These are phyloP conservation scores for Melitaea cinxia DNA, from an alignment of 1,140 invertebrate species.

Conservation along the genomic window DNA sequence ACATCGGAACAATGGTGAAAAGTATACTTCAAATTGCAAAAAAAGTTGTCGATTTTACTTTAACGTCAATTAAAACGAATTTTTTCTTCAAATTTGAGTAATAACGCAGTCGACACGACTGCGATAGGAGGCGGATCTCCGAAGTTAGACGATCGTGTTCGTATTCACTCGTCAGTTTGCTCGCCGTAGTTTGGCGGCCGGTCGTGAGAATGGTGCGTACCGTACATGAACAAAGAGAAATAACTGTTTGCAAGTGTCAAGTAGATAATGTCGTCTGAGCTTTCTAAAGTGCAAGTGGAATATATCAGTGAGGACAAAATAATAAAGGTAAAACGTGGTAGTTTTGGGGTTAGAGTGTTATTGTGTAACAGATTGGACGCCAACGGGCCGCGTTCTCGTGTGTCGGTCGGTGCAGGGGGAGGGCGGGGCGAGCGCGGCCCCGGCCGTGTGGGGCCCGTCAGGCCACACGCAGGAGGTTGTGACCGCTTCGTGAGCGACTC, in stretches of 20 bases:
- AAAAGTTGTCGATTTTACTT: conserved; percentile 7
- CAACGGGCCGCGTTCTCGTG: conserved; percentile 75
- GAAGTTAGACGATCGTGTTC: conserved; percentile 65
- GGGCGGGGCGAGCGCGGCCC: conserved; percentile 78
- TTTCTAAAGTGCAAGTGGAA: conserved; percentile 75
- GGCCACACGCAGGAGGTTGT: conserved; percentile 79
- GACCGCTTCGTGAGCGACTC: conserved; percentile 76
- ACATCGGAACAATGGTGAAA: neutral
- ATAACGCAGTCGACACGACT: conserved; percentile 49
- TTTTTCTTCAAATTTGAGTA: conserved; percentile 24
- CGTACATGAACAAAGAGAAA: conserved; percentile 71
- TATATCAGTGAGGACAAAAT: conserved; percentile 78
- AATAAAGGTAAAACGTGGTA: conserved; percentile 69
- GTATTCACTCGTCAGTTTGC: conserved; percentile 62
- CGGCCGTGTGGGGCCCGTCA: conserved; percentile 76
- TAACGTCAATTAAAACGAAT: conserved; percentile 1
- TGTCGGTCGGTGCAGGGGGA: conserved; percentile 76
- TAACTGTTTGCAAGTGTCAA: conserved; percentile 67
- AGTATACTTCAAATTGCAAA: conserved; percentile 5
- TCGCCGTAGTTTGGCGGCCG: conserved; percentile 78
- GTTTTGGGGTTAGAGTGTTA: conserved; percentile 63
- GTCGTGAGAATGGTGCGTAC: conserved; percentile 78
- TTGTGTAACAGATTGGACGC: conserved; percentile 79
- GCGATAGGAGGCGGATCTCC: conserved; percentile 80
- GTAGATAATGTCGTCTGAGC: conserved; percentile 80